Evolutionary conservation across 2,113 vertebrate genomes (phyloP).

Genomic region (Myiozetetes cayanensis): DNA sequence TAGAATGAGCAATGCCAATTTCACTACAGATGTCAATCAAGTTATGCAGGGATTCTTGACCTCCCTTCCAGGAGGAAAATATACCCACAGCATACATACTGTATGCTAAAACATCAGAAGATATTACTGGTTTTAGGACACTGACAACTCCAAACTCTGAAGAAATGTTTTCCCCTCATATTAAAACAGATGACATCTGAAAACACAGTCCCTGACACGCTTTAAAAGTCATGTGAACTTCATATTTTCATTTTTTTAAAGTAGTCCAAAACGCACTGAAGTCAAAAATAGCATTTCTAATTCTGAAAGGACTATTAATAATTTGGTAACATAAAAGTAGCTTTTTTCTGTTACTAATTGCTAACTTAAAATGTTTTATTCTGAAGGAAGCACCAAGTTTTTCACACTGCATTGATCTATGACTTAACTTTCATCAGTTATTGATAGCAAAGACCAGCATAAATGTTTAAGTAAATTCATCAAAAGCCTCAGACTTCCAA

Average conservation of each 20-base stretch:
- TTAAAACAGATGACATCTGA: neutral
- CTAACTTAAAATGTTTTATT: neutral
- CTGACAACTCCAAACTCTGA: neutral
- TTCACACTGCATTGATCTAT: neutral
- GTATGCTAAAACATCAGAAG: neutral
- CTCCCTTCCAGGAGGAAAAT: conserved; percentile 13
- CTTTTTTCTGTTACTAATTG: neutral
- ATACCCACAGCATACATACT: neutral
- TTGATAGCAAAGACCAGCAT: neutral
- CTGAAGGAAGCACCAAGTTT: neutral
- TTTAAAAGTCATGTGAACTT: neutral
- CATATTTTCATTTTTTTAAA: neutral
- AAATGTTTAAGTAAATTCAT: neutral
- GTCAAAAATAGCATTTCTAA: neutral
- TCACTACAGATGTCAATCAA: conserved; percentile 14
- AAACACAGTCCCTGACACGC: neutral
- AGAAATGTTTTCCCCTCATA: neutral
- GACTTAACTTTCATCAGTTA: neutral
- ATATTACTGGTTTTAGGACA: neutral
- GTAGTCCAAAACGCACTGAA: neutral
- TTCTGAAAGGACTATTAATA: neutral
- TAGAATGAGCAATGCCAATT: neutral
- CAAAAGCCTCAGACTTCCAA: neutral
- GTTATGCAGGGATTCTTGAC: neutral
- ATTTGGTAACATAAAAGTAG: neutral